Percentiles rank a stretch among this genome's conserved stretches.
These are phyloP conservation scores for Phytoseiulus persimilis DNA, from an alignment of 2,888 invertebrate genomes.

Conservation along the genomic window DNA sequence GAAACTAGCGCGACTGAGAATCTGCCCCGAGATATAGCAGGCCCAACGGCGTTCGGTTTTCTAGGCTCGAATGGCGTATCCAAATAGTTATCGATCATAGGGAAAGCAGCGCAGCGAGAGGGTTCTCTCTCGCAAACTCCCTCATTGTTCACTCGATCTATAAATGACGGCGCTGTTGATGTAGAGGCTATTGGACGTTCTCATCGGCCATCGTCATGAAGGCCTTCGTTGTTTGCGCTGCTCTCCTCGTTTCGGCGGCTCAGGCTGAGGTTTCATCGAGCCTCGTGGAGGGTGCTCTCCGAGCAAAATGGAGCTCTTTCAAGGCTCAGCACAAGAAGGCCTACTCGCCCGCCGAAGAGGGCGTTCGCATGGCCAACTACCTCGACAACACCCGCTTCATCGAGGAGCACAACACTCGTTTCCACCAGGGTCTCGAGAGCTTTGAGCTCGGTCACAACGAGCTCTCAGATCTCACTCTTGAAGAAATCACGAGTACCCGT, in stretches of 20 bases:
- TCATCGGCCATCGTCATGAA: neutral
- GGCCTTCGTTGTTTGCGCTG: neutral
- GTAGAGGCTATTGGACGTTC: neutral
- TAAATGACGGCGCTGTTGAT: neutral
- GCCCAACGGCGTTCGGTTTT: neutral
- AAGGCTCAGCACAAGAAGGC: constrained; percentile 12
- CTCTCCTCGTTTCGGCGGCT: neutral
- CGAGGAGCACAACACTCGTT: constrained; percentile 16
- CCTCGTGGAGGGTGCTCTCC: constrained; percentile 7
- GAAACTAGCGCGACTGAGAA: too few relatives aligned
- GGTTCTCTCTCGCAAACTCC: neutral
- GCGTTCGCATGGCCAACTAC: neutral
- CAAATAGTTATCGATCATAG: neutral
- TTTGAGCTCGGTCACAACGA: constrained; percentile 26
- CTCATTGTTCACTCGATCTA: neutral
- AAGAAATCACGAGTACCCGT: constrained; percentile 18
- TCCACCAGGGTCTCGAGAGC: constrained; percentile 31
- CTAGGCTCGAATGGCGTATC: neutral
- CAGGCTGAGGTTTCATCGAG: neutral
- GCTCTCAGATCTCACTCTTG: constrained; percentile 15
- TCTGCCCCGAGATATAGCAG: too few relatives aligned
- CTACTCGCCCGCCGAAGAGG: neutral
- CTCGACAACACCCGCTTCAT: constrained; percentile 9
- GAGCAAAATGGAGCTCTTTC: constrained; percentile 17
- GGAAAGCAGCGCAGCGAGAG: neutral